Evolutionary conservation across 2,113 vertebrate species (phyloP), one percentile per base, ranked within the genome.

Genomic region (Pterocles orientalis): DNA sequence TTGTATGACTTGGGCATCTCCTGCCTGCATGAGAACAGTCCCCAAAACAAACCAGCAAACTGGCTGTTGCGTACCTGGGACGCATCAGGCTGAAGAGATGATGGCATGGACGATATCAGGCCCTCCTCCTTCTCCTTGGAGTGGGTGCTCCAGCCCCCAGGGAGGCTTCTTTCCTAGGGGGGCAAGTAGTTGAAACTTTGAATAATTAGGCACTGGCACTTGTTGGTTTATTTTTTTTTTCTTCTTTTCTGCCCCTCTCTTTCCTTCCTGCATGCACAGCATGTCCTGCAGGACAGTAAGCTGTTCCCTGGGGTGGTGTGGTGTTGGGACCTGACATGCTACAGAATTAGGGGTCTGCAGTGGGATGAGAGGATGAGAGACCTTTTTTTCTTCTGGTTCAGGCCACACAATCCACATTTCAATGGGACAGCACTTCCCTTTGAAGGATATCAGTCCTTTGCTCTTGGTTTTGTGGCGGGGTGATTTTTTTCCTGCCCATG

Each of bases 211-310:
- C 16, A 21, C 9, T 60, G 62, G 12, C 12, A 45, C 24, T 66
- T 66, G 43, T 16, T 66, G 41, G 31, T 47, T 54, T 25, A 14
- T 56, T 25, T n/a, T 50, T 45, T 4, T 6, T 60, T 58, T 48
- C 28, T 8, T 0, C 25, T 57, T 51, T 76, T 31, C 43, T 64
- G 10, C 31, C 17, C 21, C 8, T 0, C 3, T 43, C 21, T 62
- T n/a, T 18, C 62, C 14, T 70, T 65, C 16, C 26, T 61, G 25
- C 47, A 19, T 1, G 8, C 11, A 26, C 34, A 34, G 14, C 1
- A 0, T 29, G 43, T 18, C 31, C n/a, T 31, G 60, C 0, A 2
- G 10, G 33, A 31, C 20, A 24, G 10, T 1, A 2, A 68, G 39
- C 62, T 77, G 12, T 15, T 57, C 41, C 39, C n/a, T 26, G 14